These are phyloP conservation scores for Drosophila chauvacae DNA, from an alignment of 1,140 invertebrate genomes.

Conservation along the genomic window DNA sequence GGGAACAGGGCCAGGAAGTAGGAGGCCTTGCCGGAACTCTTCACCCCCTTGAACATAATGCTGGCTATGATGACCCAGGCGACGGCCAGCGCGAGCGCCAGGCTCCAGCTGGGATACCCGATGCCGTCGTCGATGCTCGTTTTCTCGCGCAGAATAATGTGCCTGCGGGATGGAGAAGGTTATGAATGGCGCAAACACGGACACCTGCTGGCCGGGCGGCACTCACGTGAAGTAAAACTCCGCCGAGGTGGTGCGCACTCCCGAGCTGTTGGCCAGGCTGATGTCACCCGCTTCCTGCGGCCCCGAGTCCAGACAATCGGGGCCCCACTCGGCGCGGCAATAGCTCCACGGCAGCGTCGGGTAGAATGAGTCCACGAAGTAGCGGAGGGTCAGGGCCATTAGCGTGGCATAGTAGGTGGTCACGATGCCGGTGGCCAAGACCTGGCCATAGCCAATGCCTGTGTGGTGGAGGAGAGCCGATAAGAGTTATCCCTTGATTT, in stretches of 20 bases:
- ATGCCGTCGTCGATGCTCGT: slow-evolving; percentile 90
- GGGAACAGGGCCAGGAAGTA: slow-evolving; percentile 95
- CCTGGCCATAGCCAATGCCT: slow-evolving; percentile 92
- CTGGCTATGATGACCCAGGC: slow-evolving; percentile 92
- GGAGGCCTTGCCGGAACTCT: slow-evolving; percentile 91
- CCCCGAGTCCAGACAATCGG: slow-evolving; percentile 66
- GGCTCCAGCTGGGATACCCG: slow-evolving; percentile 89
- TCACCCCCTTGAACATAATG: slow-evolving; percentile 91
- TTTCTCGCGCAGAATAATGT: slow-evolving; percentile 88
- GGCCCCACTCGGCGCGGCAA: slow-evolving; percentile 87
- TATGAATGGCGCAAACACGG: neutral
- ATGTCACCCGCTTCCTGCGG: slow-evolving; percentile 26
- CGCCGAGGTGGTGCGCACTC: slow-evolving; percentile 85
- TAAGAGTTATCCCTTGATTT: slow-evolving; percentile 18
- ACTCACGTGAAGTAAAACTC: slow-evolving; percentile 87
- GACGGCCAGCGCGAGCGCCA: slow-evolving; percentile 90
- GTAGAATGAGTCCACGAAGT: slow-evolving; percentile 88
- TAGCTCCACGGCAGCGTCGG: slow-evolving; percentile 87
- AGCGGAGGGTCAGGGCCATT: slow-evolving; percentile 90
- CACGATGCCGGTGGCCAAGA: slow-evolving; percentile 89
- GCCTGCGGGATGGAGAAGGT: slow-evolving; percentile 83
- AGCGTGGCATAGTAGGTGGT: slow-evolving; percentile 91
- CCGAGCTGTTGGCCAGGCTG: slow-evolving; percentile 4
- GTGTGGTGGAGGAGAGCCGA: slow-evolving; percentile 4
- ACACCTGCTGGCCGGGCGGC: slow-evolving; percentile 1